Percentiles rank a stretch among this genome's conserved stretches.
Conservation (phyloP, 1,140 invertebrate genomes). For the Heliconius melpomene region DNA sequence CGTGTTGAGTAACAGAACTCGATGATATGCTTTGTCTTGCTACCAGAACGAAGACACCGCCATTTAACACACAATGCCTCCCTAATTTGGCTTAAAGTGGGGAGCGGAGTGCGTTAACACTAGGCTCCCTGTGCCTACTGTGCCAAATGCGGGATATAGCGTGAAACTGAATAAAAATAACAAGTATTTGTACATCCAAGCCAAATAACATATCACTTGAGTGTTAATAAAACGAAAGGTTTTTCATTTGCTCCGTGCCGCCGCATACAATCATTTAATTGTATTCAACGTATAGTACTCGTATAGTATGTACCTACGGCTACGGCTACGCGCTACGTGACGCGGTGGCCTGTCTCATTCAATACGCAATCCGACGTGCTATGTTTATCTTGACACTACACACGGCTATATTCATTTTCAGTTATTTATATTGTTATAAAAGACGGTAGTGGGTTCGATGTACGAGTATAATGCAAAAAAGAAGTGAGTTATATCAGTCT, state of each 20-base stretch:
- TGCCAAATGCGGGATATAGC: background rate
- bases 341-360: constrained; percentile 9
- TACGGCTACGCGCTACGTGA: background rate
- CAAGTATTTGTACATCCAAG: constrained; percentile 9
- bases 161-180: background rate
- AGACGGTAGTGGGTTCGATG: too few species aligned
- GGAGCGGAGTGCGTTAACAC: too few species aligned
- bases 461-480: too few species aligned
- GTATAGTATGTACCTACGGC: too few species aligned
- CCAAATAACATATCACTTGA: constrained; percentile 27
- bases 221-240: constrained; percentile 30
- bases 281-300: background rate
- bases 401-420: background rate
- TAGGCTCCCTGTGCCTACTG: too few species aligned
- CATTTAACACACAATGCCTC: too few species aligned
- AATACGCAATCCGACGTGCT: background rate
- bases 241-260: constrained; percentile 6
- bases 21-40: too few species aligned
- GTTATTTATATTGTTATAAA: too few species aligned
- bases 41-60: too few species aligned
- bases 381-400: constrained; percentile 1
- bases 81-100: too few species aligned
- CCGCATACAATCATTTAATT: constrained; percentile 7
- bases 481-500: too few species aligned
- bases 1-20: too few species aligned